Evolutionary conservation across 2,797 vertebrate species (phyloP).

Genomic region (Notamacropus eugenii): DNA sequence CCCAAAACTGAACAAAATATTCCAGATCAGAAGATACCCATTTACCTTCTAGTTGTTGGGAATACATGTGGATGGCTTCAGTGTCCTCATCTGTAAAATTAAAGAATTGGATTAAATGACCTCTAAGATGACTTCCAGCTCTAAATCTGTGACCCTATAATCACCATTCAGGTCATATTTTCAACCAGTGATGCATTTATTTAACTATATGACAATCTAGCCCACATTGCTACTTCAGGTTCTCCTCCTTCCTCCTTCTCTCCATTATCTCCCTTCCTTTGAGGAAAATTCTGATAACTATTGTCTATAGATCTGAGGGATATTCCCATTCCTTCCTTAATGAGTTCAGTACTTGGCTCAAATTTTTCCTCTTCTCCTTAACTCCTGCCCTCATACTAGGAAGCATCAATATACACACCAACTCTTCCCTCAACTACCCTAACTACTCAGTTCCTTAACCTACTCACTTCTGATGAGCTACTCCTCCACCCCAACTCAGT

Average conservation of each 20-base stretch:
- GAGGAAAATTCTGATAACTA: background rate
- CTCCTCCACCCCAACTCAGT: background rate
- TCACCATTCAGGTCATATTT: background rate
- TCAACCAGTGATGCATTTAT: background rate
- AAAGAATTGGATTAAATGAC: background rate
- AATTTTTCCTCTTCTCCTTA: background rate
- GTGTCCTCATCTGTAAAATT: background rate
- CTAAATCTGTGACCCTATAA: background rate
- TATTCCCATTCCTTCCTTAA: background rate
- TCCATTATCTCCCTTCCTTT: background rate
- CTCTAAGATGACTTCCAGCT: background rate
- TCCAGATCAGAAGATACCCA: background rate
- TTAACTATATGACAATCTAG: background rate
- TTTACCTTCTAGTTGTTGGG: background rate
- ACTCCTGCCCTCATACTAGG: background rate
- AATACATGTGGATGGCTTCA: background rate
- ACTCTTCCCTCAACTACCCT: background rate
- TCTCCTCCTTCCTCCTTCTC: background rate
- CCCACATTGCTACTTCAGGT: background rate
- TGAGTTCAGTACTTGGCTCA: background rate
- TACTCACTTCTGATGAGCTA: background rate
- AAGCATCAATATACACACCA: background rate
- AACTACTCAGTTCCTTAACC: background rate
- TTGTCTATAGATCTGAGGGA: background rate
- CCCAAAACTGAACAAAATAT: background rate